Evolutionary conservation across 2,888 invertebrate species (phyloP).

Genomic region (Agonopterix alstromeriana): DNA sequence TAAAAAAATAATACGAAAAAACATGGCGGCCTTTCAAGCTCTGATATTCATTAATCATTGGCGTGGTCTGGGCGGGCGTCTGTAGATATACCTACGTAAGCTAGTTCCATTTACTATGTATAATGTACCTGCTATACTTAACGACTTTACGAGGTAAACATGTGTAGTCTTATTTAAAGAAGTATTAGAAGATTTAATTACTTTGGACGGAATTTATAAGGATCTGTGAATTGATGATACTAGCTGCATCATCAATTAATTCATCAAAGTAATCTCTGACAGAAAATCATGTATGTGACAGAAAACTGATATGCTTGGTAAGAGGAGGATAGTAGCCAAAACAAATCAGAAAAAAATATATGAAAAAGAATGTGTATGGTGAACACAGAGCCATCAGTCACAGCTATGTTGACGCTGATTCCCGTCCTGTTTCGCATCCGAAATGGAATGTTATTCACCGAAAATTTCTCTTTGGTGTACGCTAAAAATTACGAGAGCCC

Average conservation of each 20-base stretch:
- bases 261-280: too few species aligned
- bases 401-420: conserved; percentile 71
- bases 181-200: too few species aligned
- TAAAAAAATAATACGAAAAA: conserved; percentile 28
- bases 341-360: neutral
- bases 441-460: conserved; percentile 75
- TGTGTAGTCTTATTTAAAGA: conserved; percentile 1
- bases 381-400: conserved; percentile 62
- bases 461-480: conserved; percentile 67
- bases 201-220: too few species aligned
- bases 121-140: conserved; percentile 27
- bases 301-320: neutral
- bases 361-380: conserved; percentile 60
- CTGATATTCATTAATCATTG: conserved; percentile 67
- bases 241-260: too few species aligned
- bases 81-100: conserved; percentile 30
- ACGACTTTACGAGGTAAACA: conserved; percentile 35
- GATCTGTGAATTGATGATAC: too few species aligned
- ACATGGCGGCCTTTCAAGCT: conserved; percentile 51
- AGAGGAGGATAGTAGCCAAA: neutral
- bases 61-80: conserved; percentile 38
- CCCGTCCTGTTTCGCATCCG: conserved; percentile 65
- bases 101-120: conserved; percentile 13
- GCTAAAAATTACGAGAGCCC: conserved; percentile 71
- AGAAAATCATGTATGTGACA: neutral